A percentile compares a stretch with the other conserved stretches of the same genome.
Conservation (phyloP, 2,797 vertebrate species). For the Leuciscus waleckii region DNA sequence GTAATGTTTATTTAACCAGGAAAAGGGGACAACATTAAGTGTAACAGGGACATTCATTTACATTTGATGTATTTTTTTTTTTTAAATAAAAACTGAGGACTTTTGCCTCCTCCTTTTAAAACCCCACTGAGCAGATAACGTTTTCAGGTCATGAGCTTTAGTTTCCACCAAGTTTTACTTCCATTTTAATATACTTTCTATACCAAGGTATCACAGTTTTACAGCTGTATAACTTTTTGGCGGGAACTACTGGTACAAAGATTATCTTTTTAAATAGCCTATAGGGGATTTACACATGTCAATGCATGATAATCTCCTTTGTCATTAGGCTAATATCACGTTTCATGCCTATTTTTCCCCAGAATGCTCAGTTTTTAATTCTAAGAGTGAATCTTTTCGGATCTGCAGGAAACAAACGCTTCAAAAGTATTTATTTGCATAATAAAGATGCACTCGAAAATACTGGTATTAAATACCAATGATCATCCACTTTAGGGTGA, state of each 20-base stretch:
- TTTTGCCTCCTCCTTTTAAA: too few species aligned
- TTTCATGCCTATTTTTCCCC: background rate
- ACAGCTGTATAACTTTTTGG: background rate
- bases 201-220: background rate
- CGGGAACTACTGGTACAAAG: background rate
- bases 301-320: background rate
- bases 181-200: background rate
- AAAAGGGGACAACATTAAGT: too few species aligned
- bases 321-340: background rate
- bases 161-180: background rate
- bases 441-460: conserved; percentile 88
- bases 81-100: too few species aligned
- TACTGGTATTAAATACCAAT: conserved; percentile 87
- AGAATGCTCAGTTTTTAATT: conserved; percentile 48
- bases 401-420: conserved; percentile 70
- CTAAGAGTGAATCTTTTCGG: conserved; percentile 53
- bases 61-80: too few species aligned
- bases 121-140: too few species aligned
- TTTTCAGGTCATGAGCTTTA: too few species aligned
- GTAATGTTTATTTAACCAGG: too few species aligned
- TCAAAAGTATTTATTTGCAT: conserved; percentile 84
- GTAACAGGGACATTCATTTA: too few species aligned
- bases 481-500: conserved; percentile 93
- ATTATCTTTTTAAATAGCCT: background rate
- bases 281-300: background rate